Conservation (phyloP, 2,888 invertebrate species). For the Seira sanloemensis region DNA sequence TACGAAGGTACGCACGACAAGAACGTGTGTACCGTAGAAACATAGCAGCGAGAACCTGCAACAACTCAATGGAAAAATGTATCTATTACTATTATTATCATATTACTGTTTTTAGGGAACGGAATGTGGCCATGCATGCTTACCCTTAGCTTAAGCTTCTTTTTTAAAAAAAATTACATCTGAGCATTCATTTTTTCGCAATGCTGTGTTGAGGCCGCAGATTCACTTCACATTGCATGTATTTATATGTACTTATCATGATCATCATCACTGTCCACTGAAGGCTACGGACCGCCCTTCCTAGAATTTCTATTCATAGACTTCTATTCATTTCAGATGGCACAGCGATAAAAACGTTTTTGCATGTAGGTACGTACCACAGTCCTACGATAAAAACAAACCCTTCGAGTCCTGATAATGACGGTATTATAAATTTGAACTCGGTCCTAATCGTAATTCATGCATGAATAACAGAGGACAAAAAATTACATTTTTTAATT, state of each 20-base stretch:
- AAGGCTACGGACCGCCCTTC: slow-evolving; percentile 35
- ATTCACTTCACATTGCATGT: too few species aligned
- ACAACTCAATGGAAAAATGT: slow-evolving; percentile 14
- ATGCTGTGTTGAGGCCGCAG: too few species aligned
- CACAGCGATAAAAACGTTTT: not conserved
- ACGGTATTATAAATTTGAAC: too few species aligned
- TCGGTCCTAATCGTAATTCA: not conserved
- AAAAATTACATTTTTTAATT: not conserved
- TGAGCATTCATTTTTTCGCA: slow-evolving; percentile 1
- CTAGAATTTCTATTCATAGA: slow-evolving; percentile 17
- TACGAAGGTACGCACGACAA: slow-evolving; percentile 14
- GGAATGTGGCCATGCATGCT: slow-evolving; percentile 10
- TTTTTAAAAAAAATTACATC: not conserved
- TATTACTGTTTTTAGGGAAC: not conserved
- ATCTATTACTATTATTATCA: too few species aligned
- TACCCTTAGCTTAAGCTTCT: not conserved
- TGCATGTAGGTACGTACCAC: too few species aligned
- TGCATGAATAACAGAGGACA: not conserved
- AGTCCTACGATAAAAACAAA: too few species aligned
- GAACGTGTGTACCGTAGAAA: not conserved
- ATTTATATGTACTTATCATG: too few species aligned
- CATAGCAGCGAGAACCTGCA: not conserved
- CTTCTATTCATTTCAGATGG: not conserved
- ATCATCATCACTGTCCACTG: slow-evolving; percentile 8
- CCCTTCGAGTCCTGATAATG: too few species aligned